Base-by-base conservation (phyloP, 2,113 vertebrate genomes). In the Seriola quinqueradiata region DNA sequence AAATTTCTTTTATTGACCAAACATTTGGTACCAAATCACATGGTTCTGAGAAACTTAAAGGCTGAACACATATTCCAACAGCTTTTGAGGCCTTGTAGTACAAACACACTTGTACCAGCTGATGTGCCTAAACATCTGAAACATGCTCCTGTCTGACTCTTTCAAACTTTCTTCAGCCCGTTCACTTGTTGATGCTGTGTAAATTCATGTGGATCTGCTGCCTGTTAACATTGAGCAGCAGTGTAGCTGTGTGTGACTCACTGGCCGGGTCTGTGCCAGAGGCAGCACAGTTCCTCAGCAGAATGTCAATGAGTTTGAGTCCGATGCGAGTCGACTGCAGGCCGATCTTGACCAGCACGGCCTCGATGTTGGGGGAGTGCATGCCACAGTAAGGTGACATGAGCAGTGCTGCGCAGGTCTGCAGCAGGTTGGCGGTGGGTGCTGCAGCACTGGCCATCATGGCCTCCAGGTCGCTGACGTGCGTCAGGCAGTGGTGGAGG, bases 321-420 rank as follows among this genome's bases (percentile, higher is more conserved):
- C 98, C 98, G 69, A 99, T 98, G 90, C 96, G 96, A 3, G 98
- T 99, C 46, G 98, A 99, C 94, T 99, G 98, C 73, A 99, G 95
- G 71, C 98, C 98, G 50, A 99, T 99, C 93, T 99, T 99, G 7
- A 99, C 98, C 73, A 99, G 95, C 60, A 99, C 98, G 0, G 98
- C 97, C 82, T 99, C 98, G 0, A 99, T 99, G 92, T 99, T 99
- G 71, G 98, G 98, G 1, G 98, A 99, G 90, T 99, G 98, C 98
- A 99, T 99, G 52, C 98, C 98, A 70, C 98, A 99, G 87, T 99
- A 99, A 0, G 98, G 98, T 1, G 98, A 99, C 98, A 99, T 99
- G 28, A 99, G 91, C 80, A 99, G 93, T 0, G 98, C 98, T 14
- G 98, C 98, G 42, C 98, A 99, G 0, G 98, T 99, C 93, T 99